phyloP scores from a whole-genome alignment of 1,140 invertebrate genomes.

The Mizuhopecten yessoensis region DNA sequence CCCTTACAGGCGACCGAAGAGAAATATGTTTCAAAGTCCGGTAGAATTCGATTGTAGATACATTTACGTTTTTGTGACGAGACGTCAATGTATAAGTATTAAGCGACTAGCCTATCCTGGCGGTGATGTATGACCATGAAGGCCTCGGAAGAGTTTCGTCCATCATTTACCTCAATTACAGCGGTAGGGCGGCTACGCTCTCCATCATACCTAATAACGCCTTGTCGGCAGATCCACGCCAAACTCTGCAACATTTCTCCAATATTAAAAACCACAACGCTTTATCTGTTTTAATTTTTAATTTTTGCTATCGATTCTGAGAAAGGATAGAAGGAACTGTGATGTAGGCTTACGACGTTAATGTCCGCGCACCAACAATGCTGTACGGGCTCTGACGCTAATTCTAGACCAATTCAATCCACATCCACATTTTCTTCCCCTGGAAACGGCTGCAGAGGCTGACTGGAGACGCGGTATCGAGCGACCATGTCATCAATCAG shows the following conservation, averaged over 20 bases:
- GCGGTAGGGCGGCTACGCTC: background rate
- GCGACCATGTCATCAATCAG: conserved; percentile 30
- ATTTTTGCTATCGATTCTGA: background rate
- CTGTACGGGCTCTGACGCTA: background rate
- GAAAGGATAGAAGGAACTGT: background rate
- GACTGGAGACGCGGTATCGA: background rate
- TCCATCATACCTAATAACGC: background rate
- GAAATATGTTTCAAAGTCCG: background rate
- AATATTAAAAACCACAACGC: background rate
- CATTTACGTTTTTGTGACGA: too few relatives aligned
- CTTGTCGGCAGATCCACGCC: conserved; percentile 36
- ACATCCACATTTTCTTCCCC: background rate
- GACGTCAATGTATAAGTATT: too few relatives aligned
- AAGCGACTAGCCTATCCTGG: background rate
- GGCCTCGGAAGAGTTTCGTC: background rate
- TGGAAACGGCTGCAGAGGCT: background rate
- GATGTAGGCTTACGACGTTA: background rate
- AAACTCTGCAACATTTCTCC: background rate
- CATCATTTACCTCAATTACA: background rate
- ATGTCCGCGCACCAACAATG: background rate
- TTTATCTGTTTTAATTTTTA: conserved; percentile 8
- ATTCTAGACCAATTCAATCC: background rate
- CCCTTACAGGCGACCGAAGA: background rate
- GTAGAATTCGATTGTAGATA: background rate
- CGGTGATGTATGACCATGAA: background rate